Evolutionary conservation across 2,113 vertebrate species (phyloP).

Genomic region (Oreotragus oreotragus): DNA sequence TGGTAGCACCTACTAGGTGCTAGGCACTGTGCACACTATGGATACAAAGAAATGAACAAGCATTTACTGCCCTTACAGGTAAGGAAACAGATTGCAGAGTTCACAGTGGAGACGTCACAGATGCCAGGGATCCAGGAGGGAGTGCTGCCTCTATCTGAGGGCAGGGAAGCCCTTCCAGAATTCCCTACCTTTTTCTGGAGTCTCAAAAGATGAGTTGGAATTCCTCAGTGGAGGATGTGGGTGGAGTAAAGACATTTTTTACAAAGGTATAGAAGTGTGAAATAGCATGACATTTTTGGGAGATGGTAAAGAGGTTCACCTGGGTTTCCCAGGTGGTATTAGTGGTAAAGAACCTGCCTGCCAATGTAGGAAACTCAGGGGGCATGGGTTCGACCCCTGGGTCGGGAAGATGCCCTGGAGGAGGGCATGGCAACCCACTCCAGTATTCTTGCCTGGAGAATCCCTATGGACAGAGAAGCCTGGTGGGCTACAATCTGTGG

Average conservation of each 20-base stretch:
- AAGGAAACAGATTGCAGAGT: not conserved
- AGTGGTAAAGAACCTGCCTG: not conserved
- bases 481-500: not conserved
- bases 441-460: not conserved
- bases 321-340: not conserved
- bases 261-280: slow-evolving; percentile 19
- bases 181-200: not conserved
- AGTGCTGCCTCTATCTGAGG: not conserved
- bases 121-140: not conserved
- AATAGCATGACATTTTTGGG: slow-evolving; percentile 6
- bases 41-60: not conserved
- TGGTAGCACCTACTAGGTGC: not conserved
- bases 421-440: not conserved
- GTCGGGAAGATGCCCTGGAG: not conserved
- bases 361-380: not conserved
- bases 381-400: not conserved
- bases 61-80: not conserved
- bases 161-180: not conserved
- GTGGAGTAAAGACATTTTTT: not conserved
- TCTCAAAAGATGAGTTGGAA: slow-evolving; percentile 22
- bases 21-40: not conserved
- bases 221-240: not conserved
- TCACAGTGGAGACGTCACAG: not conserved
- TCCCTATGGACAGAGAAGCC: not conserved
- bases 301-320: not conserved